Base-by-base conservation (phyloP, 1,140 invertebrate genomes). In the Rhyzopertha dominica region DNA sequence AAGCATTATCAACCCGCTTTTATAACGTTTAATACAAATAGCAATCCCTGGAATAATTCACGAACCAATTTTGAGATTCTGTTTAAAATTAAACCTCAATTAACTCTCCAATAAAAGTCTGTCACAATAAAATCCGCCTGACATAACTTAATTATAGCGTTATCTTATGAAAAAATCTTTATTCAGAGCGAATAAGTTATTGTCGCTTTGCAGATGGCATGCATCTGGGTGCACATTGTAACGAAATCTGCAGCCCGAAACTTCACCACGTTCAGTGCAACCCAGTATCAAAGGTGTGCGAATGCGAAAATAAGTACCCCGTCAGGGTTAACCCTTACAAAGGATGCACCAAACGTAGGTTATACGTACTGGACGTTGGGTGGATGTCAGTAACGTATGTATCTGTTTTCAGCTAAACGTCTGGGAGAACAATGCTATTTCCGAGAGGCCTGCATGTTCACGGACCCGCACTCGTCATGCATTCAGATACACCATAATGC, bases 341-440 rank as follows among this genome's bases (percentile, higher is more conserved):
- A 60, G 86, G 85, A 53, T 89, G 86, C 71, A 83, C 81, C 59
- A 87, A 87, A 77, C 82, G 86, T 88, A 71, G 75, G 81, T 75
- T 14, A 36, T 7, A 19, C 19, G 22, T 4, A 36, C 22, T 36
- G 34, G 13, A 16, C n/a, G 13, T 12, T 20, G 34, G 8, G 2
- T 36, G 13, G 19, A 36, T 36, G 13, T 34, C 16, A 30, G 17
- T 12, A 9, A 31, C 20, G 10, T 25, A 4, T 5, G 5, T 31
- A 28, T 45, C 43, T 45, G 29, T 37, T 69, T 73, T 22, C 68
- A 90, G 86, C 85, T 20, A 84, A 84, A 70, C 80, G 78, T 65
- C 70, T 90, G 56, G 87, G 87, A 35, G 86, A 89, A 62, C 85
- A 87, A 65, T 90, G 87, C 66, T 85, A 86, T 65, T 88, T 89